phyloP scores from a whole-genome alignment of 1,140 invertebrate species.

The Drosophila pseudoobscura region DNA sequence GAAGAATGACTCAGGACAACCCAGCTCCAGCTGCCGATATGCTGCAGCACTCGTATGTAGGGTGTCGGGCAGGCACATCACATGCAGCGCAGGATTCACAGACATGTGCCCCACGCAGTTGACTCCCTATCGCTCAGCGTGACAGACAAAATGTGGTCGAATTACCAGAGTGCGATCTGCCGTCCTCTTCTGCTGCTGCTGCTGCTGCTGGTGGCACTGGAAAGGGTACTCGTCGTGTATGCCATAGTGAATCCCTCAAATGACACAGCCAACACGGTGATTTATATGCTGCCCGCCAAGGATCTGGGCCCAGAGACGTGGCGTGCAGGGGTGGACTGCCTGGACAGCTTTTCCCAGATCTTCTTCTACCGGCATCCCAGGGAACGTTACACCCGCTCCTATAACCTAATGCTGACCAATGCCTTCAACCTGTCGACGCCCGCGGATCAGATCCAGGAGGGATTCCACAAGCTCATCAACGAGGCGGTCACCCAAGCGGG shows the following conservation, averaged over 20 bases:
- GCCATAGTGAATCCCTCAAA: slow-evolving; percentile 68
- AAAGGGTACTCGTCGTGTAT: background rate
- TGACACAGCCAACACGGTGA: slow-evolving; percentile 66
- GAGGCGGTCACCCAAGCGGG: slow-evolving; percentile 44
- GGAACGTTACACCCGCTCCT: slow-evolving; percentile 61
- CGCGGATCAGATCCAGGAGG: slow-evolving; percentile 66
- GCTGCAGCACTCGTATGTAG: background rate
- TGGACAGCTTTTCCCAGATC: slow-evolving; percentile 66
- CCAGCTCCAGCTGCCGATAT: background rate
- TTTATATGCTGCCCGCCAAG: slow-evolving; percentile 62
- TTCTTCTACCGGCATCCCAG: slow-evolving; percentile 59
- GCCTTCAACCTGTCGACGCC: slow-evolving; percentile 67
- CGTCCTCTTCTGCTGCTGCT: background rate
- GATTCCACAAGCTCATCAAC: slow-evolving; percentile 59
- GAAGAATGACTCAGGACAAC: background rate
- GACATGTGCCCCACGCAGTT: slow-evolving; percentile 36
- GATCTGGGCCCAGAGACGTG: slow-evolving; percentile 58
- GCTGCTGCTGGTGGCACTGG: background rate
- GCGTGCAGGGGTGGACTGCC: slow-evolving; percentile 68
- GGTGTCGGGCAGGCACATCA: slow-evolving; percentile 12
- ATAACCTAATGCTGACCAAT: slow-evolving; percentile 65
- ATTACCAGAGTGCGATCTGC: slow-evolving; percentile 17
- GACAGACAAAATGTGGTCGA: slow-evolving; percentile 42
- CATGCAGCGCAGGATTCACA: slow-evolving; percentile 31
- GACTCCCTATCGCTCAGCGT: slow-evolving; percentile 38